Conservation (phyloP, 2,113 vertebrate species). For the Pungitius pungitius region DNA sequence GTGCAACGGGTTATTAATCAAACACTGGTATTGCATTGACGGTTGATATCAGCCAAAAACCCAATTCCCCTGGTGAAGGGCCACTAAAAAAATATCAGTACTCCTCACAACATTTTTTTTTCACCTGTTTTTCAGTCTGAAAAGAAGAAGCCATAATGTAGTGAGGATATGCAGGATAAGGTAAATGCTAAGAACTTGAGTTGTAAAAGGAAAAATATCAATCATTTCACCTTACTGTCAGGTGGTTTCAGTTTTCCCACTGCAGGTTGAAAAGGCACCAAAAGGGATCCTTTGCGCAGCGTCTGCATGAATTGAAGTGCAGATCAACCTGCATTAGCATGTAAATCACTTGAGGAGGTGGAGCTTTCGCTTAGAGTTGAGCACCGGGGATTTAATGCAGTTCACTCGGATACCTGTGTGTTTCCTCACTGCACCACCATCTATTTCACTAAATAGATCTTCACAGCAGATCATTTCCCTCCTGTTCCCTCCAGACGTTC, state of each 20-base stretch:
- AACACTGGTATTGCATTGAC: background rate
- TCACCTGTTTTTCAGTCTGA: background rate
- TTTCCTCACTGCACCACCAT: constrained; percentile 25
- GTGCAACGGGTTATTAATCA: background rate
- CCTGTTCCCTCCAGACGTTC: constrained; percentile 14
- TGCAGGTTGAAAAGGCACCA: constrained; percentile 15
- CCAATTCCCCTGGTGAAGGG: background rate
- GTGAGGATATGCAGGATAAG: background rate
- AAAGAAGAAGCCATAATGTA: constrained; percentile 1
- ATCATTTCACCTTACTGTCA: background rate
- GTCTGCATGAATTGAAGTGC: constrained; percentile 22
- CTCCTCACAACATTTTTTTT: background rate
- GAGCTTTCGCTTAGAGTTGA: constrained; percentile 34
- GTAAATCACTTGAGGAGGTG: constrained; percentile 41
- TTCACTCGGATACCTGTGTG: constrained; percentile 14
- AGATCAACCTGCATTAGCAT: constrained; percentile 51
- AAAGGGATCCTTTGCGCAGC: constrained; percentile 21
- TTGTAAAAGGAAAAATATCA: constrained; percentile 1
- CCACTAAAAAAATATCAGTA: background rate
- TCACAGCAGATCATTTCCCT: constrained; percentile 28
- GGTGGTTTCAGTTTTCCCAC: background rate
- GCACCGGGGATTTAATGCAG: constrained; percentile 35
- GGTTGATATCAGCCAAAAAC: background rate
- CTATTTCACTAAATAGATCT: constrained; percentile 37
- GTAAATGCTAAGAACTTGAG: background rate